Conservation (phyloP, 2,113 vertebrate genomes). For the Myotis yumanensis region DNA sequence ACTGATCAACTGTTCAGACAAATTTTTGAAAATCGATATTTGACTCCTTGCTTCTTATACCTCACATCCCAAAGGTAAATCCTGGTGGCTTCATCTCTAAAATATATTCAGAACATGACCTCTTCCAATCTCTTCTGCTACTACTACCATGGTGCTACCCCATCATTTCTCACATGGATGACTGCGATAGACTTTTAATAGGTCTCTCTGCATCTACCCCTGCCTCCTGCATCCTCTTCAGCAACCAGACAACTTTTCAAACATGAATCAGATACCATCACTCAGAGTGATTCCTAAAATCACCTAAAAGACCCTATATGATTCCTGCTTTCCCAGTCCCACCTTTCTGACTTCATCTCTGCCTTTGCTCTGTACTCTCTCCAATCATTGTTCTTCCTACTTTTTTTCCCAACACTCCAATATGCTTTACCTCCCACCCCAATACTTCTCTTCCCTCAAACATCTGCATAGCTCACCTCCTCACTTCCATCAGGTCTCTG, state of each 20-base stretch:
- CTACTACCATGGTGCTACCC: not conserved
- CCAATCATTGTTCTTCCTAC: not conserved
- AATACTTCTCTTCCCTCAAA: not conserved
- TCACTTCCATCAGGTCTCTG: not conserved
- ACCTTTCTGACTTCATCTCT: not conserved
- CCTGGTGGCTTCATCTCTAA: not conserved
- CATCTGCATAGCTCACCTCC: not conserved
- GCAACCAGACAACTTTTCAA: not conserved
- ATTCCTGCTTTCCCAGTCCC: not conserved
- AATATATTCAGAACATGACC: not conserved
- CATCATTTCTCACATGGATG: not conserved
- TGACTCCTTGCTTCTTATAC: not conserved
- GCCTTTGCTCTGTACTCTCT: not conserved
- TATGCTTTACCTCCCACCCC: not conserved
- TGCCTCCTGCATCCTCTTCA: not conserved
- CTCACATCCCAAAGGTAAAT: not conserved
- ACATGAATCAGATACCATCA: not conserved
- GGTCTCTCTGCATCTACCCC: not conserved
- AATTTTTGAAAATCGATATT: not conserved
- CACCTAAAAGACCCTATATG: not conserved
- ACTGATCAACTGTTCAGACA: not conserved
- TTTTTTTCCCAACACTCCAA: not conserved
- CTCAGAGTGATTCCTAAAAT: not conserved
- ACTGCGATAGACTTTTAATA: not conserved
- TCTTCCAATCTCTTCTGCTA: not conserved